Conservation (phyloP, 2,888 invertebrate genomes). For the Falcaria lacertinaria region DNA sequence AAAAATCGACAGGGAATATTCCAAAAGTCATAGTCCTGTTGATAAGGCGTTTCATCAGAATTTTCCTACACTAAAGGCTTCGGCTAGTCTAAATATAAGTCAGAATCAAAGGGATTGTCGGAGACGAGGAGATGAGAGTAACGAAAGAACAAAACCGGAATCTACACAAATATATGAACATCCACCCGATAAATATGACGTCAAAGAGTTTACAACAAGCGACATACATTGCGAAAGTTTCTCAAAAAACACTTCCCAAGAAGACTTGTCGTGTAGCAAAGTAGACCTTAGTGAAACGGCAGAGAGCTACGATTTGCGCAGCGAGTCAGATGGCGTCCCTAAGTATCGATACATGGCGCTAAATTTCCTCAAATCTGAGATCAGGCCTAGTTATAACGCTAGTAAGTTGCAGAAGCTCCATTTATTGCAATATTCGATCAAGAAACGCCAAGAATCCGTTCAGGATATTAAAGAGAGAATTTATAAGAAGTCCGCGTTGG, state of each 20-base stretch:
- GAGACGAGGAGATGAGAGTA: constrained; percentile 34
- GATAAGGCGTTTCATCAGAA: constrained; percentile 63
- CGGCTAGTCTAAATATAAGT: constrained; percentile 55
- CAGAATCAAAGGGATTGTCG: constrained; percentile 34
- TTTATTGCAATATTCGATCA: constrained; percentile 84
- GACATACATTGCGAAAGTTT: constrained; percentile 50
- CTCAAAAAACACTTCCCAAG: constrained; percentile 45
- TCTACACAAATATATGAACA: constrained; percentile 65
- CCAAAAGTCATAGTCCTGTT: constrained; percentile 71
- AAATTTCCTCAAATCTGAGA: constrained; percentile 79
- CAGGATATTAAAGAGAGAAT: constrained; percentile 73
- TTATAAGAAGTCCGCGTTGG: constrained; percentile 64
- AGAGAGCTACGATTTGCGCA: constrained; percentile 65
- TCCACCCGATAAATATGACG: constrained; percentile 63
- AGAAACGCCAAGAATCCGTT: constrained; percentile 83
- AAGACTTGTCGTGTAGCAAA: constrained; percentile 51
- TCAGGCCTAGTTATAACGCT: constrained; percentile 86
- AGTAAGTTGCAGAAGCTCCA: constrained; percentile 85
- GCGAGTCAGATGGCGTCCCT: constrained; percentile 55
- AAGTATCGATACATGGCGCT: constrained; percentile 69
- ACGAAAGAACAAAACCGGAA: constrained; percentile 35
- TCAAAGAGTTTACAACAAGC: constrained; percentile 47
- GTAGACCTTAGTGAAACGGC: constrained; percentile 74
- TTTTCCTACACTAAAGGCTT: constrained; percentile 49
- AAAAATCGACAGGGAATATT: constrained; percentile 59